Evolutionary conservation across 2,113 vertebrate genomes (phyloP), one percentile per base, ranked within the genome.

Genomic region (Ploceus nigricollis): DNA sequence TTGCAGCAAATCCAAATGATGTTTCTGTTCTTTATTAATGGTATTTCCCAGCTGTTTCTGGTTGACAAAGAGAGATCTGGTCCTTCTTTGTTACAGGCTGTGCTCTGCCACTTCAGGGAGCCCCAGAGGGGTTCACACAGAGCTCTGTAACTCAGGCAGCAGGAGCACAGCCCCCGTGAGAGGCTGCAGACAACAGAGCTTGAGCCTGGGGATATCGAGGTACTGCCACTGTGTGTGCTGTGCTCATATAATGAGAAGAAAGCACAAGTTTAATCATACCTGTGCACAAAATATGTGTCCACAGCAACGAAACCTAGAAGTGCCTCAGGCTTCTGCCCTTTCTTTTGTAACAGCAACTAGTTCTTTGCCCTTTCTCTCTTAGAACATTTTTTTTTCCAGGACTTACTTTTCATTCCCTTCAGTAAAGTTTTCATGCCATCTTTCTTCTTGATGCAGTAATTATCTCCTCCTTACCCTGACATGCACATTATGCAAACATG

Each of bases 41-140:
- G 28, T 65, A 68, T 69, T 79, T 88, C 54, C 82, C 91, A 90
- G 64, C 45, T 90, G 89, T 76, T 88, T 82, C 64, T 86, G 40
- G 44, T 86, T 88, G 48, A 66, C 73, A 91, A 80, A 87, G 81
- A 70, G 77, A 57, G 22, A 13, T 53, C 82, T 88, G 66, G 66
- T 77, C 79, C 31, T 58, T 39, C 45, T 61, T 88, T 82, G 70
- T 63, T 28, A 15, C 4, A n/a, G 75, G 54, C 73, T 63, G 47
- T 57, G 61, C 37, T 20, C 40, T 68, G 72, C 28, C 45, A 20
- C 30, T 61, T 12, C n/a, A 65, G 60, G 39, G 21, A 40, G 63
- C 30, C 54, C 10, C 20, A 5, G 56, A 28, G 60, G 69, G 30
- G 40, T 4, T 80, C 33, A 25, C 66, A 45, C 2, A 23, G 79